Evolutionary conservation across 2,888 invertebrate genomes (phyloP).

Genomic region (Cinara cedri): DNA sequence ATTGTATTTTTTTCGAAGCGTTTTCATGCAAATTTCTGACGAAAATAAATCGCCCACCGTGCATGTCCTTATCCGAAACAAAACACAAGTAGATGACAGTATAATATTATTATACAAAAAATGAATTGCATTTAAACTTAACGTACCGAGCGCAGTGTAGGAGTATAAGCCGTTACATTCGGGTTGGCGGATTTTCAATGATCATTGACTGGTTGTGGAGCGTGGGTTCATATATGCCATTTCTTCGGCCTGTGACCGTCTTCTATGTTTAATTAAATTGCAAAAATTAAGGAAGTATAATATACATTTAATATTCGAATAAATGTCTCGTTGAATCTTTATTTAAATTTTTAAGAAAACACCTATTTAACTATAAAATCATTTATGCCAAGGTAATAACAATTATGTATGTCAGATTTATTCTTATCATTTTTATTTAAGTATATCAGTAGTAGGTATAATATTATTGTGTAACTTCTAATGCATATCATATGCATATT

Average conservation of each 20-base stretch:
- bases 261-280: not conserved
- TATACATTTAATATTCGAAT: too few relatives aligned
- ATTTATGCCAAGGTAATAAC: too few relatives aligned
- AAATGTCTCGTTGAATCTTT: not conserved
- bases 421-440: too few relatives aligned
- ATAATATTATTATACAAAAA: conserved; percentile 3
- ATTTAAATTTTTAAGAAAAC: not conserved
- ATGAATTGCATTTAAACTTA: conserved; percentile 23
- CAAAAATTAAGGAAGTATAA: not conserved
- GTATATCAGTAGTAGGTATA: too few relatives aligned
- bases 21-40: conserved; percentile 46
- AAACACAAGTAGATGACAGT: conserved; percentile 6
- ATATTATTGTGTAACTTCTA: too few relatives aligned
- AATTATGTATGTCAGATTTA: too few relatives aligned
- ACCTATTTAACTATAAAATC: too few relatives aligned
- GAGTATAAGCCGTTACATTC: conserved; percentile 30
- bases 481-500: too few relatives aligned
- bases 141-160: conserved; percentile 36
- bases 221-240: conserved; percentile 39
- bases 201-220: conserved; percentile 1
- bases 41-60: conserved; percentile 39
- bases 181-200: conserved; percentile 47
- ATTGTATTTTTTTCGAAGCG: conserved; percentile 38
- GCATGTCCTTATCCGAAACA: conserved; percentile 36
- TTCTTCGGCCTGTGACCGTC: not conserved